Base-by-base conservation (phyloP, 1,140 invertebrate genomes). In the Capitella teleta region DNA sequence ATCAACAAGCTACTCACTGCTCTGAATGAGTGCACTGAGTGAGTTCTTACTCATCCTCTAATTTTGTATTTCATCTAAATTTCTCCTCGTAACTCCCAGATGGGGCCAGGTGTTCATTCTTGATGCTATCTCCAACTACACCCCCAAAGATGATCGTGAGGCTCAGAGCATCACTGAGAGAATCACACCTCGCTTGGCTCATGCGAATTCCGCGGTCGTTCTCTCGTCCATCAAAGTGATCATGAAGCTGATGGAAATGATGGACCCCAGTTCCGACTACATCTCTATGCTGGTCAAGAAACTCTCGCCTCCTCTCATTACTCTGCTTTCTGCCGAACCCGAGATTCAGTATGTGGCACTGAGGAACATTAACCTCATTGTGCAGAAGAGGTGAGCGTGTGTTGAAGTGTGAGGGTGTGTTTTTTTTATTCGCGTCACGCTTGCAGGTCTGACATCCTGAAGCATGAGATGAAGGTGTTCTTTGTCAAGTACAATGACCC, bases 401-500 rank as follows among this genome's bases (percentile, higher is more conserved):
- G 19, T 41, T 19, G 16, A 16, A 34, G 16, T 12, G 32, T 34
- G 10, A 34, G 10, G 32, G 10, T 34, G 16, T 12, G 10, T 10
- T 34, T 34, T 12, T 34, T 12, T 41, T 10, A 41, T 25, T 16
- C 10, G 21, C 23, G 6, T 19, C 28, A 26, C 16, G 24, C 18
- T 43, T 49, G 6, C 30, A 53, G 95, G 47, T 90, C 93, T 0
- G 95, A 98, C 55, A 97, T 99, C 57, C 72, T 99, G n/a, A 98
- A 98, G 67, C 93, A 98, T 63, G 96, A 99, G 74, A 98, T 99
- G 94, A 99, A 98, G 78, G 95, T 92, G 25, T 99, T 99, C 75
- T 99, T 99, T 70, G 96, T 99, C 14, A 99, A 99, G 64, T 99
- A 99, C 74, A 99, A 99, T 69, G 96, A 99, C 77, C 96, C 96